These are phyloP conservation scores for Aurelia aurita DNA, from an alignment of 30 jellyfish, hydroid and myxozoan genomes.

Conservation along the genomic window DNA sequence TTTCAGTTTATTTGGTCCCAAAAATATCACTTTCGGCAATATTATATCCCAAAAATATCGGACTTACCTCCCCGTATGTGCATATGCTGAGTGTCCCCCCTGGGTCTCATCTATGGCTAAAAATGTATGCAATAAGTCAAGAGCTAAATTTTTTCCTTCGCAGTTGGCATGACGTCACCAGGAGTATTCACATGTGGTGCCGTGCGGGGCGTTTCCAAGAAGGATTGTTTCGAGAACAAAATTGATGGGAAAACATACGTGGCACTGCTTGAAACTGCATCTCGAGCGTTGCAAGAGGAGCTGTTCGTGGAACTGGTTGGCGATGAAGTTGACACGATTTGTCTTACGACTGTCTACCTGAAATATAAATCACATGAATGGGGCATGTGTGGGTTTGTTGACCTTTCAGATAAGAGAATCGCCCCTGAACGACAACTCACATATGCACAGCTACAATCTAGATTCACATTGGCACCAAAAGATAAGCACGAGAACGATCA, in stretches of 20 bases:
- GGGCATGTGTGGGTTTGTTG: slow-evolving; percentile 87
- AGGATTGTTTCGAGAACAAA: slow-evolving; percentile 63
- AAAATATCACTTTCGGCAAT: too few relatives aligned
- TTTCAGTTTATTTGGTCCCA: too few relatives aligned
- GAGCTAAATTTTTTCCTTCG: too few relatives aligned
- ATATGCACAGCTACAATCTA: slow-evolving; percentile 62
- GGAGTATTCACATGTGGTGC: slow-evolving; percentile 85
- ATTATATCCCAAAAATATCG: too few relatives aligned
- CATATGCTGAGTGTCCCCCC: too few relatives aligned
- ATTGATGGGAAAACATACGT: slow-evolving; percentile 48
- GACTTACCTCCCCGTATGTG: too few relatives aligned
- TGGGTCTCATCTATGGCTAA: too few relatives aligned
- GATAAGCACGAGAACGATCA: slow-evolving; percentile 82
- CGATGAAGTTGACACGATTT: slow-evolving; percentile 72
- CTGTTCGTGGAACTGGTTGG: slow-evolving; percentile 76
- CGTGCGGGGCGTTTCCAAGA: slow-evolving; percentile 83
- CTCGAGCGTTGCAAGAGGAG: slow-evolving; percentile 84
- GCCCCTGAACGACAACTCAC: slow-evolving; percentile 85
- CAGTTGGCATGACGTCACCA: slow-evolving; percentile 91
- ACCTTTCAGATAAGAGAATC: slow-evolving; percentile 68
- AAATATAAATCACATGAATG: slow-evolving; percentile 87
- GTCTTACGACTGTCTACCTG: slow-evolving; percentile 81
- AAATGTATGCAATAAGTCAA: too few relatives aligned
- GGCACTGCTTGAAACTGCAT: slow-evolving; percentile 71
- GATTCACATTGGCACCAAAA: slow-evolving; percentile 80